Evolutionary conservation across 2,888 invertebrate genomes (phyloP), one percentile per base, ranked within the genome.

Genomic region (Crocallis elinguaria): DNA sequence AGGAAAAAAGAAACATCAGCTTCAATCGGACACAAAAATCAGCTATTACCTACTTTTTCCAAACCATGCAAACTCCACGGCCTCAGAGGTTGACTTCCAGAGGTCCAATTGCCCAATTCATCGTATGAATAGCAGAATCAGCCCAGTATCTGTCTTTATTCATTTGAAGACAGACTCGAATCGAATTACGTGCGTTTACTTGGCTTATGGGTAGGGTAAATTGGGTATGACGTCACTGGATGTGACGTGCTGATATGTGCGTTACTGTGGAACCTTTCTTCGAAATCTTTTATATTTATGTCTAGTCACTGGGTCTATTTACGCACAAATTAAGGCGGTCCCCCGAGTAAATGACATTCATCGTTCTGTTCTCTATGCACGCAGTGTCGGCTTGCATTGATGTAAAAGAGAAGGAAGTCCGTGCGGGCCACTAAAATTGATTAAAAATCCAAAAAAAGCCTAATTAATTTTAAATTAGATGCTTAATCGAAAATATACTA

Each of bases 101-200:
- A n/a, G n/a, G n/a, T n/a, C n/a, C n/a, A n/a, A 78, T 79, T 78
- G 72, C 51, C 70, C 77, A 68, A 79, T 77, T 79, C 77, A 77
- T 78, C 66, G 64, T 43, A 54, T 79, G 76, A 79, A 79, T 78
- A 66, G 70, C 57, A 48, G 71, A 79, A 79, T 79, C 76, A 79
- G 66, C 63, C 59, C 49, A 50, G 53, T 60, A 39, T 58, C 63
- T 65, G 67, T 64, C 74, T 62, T 74, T 73, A 75, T 72, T 75
- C 75, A 76, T 73, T 73, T 75, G 57, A 54, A 44, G 59, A 60
- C 60, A 43, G 53, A 57, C 55, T 54, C 50, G 61, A 74, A 73
- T 76, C 64, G 68, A 72, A 78, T 73, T 74, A 77, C 63, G 49
- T 39, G 44, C 39, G 39, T 41, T 38, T 38, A 38, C 38, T 11